A percentile compares a stretch with the other conserved stretches of the same genome.
Evolutionary conservation across 2,888 invertebrate genomes (phyloP).

Genomic region (Mesoligia furuncula): DNA sequence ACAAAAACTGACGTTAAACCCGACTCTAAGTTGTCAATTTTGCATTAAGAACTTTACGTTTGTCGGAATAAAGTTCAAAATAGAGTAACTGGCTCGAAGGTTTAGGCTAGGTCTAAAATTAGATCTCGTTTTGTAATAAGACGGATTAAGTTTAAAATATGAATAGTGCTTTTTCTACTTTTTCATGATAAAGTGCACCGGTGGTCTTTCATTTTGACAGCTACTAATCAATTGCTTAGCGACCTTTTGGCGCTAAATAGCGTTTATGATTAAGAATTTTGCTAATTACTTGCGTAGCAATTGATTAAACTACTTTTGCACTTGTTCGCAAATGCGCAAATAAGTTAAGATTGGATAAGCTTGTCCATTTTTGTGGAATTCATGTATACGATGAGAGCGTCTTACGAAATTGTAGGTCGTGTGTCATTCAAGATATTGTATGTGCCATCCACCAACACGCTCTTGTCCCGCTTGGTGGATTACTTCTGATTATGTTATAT

Average conservation of each 20-base stretch:
- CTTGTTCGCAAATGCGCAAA: constrained; percentile 4
- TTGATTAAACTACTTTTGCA: constrained; percentile 12
- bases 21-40: too few relatives aligned
- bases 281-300: neutral
- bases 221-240: neutral
- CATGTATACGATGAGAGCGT: neutral
- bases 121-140: too few relatives aligned
- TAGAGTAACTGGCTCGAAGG: too few relatives aligned
- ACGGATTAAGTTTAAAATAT: neutral
- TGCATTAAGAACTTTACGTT: too few relatives aligned
- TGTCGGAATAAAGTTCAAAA: too few relatives aligned
- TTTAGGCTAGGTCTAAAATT: too few relatives aligned
- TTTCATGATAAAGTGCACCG: neutral
- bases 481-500: neutral
- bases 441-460: neutral
- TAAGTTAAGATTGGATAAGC: neutral
- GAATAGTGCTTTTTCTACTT: neutral
- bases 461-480: neutral
- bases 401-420: neutral
- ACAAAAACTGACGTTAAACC: too few relatives aligned
- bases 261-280: neutral
- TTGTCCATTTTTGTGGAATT: neutral
- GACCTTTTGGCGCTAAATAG: too few relatives aligned
- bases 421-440: neutral
- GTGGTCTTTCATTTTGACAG: neutral